A percentile compares a stretch with the other conserved stretches of the same genome.
phyloP scores from a whole-genome alignment of 2,797 vertebrate genomes.

The Vespertilio murinus region DNA sequence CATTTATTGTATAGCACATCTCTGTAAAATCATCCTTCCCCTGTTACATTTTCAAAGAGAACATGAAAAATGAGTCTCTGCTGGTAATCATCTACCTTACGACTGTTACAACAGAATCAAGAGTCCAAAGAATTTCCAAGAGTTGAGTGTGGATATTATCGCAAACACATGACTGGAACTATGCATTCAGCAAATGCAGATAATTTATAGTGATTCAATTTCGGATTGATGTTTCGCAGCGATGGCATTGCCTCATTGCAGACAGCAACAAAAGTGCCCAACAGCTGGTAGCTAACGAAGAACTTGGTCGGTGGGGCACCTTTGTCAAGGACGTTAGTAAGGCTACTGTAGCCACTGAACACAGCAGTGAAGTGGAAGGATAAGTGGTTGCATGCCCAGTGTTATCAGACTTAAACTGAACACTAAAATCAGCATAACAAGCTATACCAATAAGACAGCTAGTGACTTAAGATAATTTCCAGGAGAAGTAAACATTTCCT shows the following conservation, averaged over 20 bases:
- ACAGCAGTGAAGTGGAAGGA: background rate
- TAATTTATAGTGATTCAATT: constrained; percentile 60
- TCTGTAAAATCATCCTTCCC: constrained; percentile 31
- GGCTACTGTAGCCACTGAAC: background rate
- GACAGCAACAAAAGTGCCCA: constrained; percentile 31
- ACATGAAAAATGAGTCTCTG: constrained; percentile 64
- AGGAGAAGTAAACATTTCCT: background rate
- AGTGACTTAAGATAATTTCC: background rate
- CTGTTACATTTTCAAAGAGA: constrained; percentile 48
- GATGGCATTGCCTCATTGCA: background rate
- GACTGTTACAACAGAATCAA: constrained; percentile 40
- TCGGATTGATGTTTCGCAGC: constrained; percentile 22
- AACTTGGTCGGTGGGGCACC: background rate
- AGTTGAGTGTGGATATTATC: constrained; percentile 55
- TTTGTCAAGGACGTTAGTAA: constrained; percentile 2
- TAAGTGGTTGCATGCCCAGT: background rate
- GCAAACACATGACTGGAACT: constrained; percentile 47
- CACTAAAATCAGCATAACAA: background rate
- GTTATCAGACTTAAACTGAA: background rate
- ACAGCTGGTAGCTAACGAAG: constrained; percentile 37
- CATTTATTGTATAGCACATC: constrained; percentile 25
- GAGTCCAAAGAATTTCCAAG: constrained; percentile 52
- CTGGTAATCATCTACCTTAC: constrained; percentile 49
- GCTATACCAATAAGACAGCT: background rate
- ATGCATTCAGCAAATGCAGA: constrained; percentile 61